Evolutionary conservation across 1,140 invertebrate genomes (phyloP), one percentile per base, ranked within the genome.

Genomic region (Tetranychus urticae): DNA sequence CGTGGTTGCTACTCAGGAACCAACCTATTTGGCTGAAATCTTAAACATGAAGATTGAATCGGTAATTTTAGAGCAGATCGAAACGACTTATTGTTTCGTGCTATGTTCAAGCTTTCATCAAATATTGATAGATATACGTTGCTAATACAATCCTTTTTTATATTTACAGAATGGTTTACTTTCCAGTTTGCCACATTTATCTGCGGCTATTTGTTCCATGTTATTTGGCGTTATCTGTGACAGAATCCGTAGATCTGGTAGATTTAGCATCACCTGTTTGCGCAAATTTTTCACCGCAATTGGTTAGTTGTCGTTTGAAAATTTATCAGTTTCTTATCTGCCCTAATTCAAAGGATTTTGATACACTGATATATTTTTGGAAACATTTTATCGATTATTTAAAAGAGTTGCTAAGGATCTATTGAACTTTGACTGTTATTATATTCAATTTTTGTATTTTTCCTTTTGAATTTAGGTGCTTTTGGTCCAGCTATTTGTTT

Each of bases 1-100:
- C 74, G 92, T 86, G 4, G 81, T 94, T 50, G 79, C 94, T 58
- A 89, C 89, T 70, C 86, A 91, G 69, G 75, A 97, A 61, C 92
- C 92, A 8, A 90, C 85, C 0, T 97, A 91, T 72, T 85, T 96
- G 80, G 85, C 88, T 68, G 80, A 84, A 68, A 86, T 96, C 58
- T 75, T 96, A 10, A 76, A 84, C 66, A 90, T 84, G 68, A 79
- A 89, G 68, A 86, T 94, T 64, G 84, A 89, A 73, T 75, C 82
- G 72, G 86, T 88, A 35, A 35, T 23, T 23, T 23, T 23, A 23
- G 23, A 23, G 23, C 23, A 23, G 23, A 23, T 23, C 23, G 23
- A 23, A 23, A 23, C 23, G 23, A 23, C 23, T 23, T 23, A 23
- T 23, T 23, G 23, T 23, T 23, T 23, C 45, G 8, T 46, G 45